Evolutionary conservation across 2,888 invertebrate species (phyloP), one percentile per base, ranked within the genome.

Genomic region (Dryococelus australis): DNA sequence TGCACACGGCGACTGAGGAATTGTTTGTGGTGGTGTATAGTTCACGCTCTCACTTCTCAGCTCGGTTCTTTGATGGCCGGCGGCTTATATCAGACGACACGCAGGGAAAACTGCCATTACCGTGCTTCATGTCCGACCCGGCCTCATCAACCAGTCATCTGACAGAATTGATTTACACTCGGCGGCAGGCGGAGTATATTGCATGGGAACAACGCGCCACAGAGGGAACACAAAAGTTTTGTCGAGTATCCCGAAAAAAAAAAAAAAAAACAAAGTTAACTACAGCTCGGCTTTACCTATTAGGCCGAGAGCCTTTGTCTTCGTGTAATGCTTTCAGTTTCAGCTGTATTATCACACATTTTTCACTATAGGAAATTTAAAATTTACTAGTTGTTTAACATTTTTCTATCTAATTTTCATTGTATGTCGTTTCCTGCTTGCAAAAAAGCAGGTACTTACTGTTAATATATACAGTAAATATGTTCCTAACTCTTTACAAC

Each of bases 131-230:
- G 65, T 65, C 65, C 65, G 65, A 8, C 47, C 79, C 79, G 86
- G 79, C 81, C 43, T 79, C 86, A 87, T 88, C 35, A 88, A 88
- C 81, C 87, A 88, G 87, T 88, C 85, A 88, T 83, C 65, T 88
- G 88, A 88, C 88, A 88, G 87, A 88, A 87, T 88, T 88, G 88
- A 88, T 88, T 88, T 87, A 88, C 88, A 87, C 65, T 65, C 65
- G 24, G 24, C 65, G n/a, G 20, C 65, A 24, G 65, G 65, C 6
- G n/a, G 65, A 65, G 65, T 3, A 13, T 8, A 65, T 20, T 65
- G 8, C 8, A 6, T 8, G 65, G n/a, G 24, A 20, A 65, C 24
- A 8, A 20, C 10, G 65, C n/a, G 65, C 24, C 0, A 51, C 4
- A 20, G 51, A 20, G 20, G 51, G 13, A 51, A 20, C 51, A 51